Conservation (phyloP, 2,113 vertebrate species). For the Meleagris gallopavo region DNA sequence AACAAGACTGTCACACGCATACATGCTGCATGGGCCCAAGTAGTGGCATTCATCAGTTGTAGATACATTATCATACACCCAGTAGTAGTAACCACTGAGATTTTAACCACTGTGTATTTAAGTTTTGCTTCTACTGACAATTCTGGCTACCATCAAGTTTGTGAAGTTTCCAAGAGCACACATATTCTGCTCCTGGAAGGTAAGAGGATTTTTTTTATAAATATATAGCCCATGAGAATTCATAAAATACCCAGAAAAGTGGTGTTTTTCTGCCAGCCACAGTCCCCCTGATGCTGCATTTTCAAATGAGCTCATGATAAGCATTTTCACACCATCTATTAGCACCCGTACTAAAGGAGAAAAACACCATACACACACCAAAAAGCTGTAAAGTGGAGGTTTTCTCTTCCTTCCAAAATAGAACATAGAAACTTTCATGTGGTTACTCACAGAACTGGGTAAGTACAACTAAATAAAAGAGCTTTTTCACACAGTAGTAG, state of each 20-base stretch:
- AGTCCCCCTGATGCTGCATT: neutral
- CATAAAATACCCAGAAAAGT: neutral
- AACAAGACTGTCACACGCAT: neutral
- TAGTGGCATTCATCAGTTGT: neutral
- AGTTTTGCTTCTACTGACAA: neutral
- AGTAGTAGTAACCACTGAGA: neutral
- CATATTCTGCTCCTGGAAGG: neutral
- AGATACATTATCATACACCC: neutral
- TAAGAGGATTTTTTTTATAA: neutral
- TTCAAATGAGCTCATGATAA: neutral
- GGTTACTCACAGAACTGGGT: neutral
- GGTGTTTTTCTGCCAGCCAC: neutral
- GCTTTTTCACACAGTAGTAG: neutral
- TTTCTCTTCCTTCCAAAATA: constrained; percentile 53
- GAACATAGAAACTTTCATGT: constrained; percentile 29
- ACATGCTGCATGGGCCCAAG: neutral
- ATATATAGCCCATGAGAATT: neutral
- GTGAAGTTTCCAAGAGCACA: neutral
- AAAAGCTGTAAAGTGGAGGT: neutral
- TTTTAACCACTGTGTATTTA: neutral
- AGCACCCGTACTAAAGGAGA: neutral
- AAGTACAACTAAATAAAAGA: neutral
- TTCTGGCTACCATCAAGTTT: neutral
- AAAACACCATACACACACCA: neutral
- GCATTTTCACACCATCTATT: constrained; percentile 11